Percentiles rank a stretch among this genome's conserved stretches.
phyloP scores from a whole-genome alignment of 2,888 invertebrate species.

The Siphlonurus alternatus region DNA sequence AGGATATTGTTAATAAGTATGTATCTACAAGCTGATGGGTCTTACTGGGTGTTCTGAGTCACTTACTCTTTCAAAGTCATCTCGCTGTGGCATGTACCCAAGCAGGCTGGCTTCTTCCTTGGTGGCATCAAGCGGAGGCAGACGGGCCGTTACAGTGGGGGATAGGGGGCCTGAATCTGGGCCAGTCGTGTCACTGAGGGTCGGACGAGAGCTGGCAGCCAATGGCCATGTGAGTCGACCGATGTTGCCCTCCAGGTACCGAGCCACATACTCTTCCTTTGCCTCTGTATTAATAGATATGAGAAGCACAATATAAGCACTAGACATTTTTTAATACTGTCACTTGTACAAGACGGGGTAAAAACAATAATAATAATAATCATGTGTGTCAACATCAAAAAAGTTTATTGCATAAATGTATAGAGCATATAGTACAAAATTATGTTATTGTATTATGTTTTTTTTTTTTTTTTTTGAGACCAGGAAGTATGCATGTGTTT shows the following conservation, averaged over 20 bases:
- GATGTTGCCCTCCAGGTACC: conserved; percentile 79
- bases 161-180: conserved; percentile 64
- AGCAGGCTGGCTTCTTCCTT: conserved; percentile 73
- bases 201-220: conserved; percentile 48
- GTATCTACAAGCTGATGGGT: no score
- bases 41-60: neutral
- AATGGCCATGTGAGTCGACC: conserved; percentile 75
- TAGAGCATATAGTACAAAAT: no score
- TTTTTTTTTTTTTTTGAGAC: no score
- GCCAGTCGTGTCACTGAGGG: conserved; percentile 51
- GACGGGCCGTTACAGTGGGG: conserved; percentile 39
- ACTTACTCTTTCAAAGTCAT: conserved; percentile 81
- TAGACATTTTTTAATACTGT: neutral
- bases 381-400: no score
- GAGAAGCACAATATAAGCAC: neutral
- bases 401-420: no score
- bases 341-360: no score
- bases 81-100: conserved; percentile 88
- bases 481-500: no score
- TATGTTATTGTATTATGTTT: no score
- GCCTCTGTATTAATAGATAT: conserved; percentile 44
- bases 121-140: conserved; percentile 66
- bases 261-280: conserved; percentile 76
- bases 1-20: no score
- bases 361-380: no score